Conservation (phyloP, 64 coral and sea anemone genomes). For the Stichodactyla helianthus region DNA sequence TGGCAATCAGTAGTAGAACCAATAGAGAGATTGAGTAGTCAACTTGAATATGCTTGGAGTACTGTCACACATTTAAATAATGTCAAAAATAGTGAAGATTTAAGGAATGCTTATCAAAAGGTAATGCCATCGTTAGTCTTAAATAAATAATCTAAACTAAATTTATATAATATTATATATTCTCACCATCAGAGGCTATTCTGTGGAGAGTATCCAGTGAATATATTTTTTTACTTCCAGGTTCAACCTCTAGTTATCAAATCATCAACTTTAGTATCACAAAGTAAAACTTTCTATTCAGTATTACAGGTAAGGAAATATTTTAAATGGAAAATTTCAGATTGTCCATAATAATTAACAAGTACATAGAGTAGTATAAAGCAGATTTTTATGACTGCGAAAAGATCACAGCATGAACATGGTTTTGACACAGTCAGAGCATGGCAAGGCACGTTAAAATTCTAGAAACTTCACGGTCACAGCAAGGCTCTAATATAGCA, state of each 20-base stretch:
- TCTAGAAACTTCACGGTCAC: no score
- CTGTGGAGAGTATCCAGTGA: not conserved
- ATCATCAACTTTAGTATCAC: slow-evolving; percentile 61
- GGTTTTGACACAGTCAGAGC: no score
- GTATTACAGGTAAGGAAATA: slow-evolving; percentile 48
- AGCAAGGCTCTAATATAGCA: no score
- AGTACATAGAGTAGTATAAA: no score
- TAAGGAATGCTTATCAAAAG: slow-evolving; percentile 77
- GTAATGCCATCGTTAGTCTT: not conserved
- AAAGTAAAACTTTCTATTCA: slow-evolving; percentile 65
- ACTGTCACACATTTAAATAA: slow-evolving; percentile 78
- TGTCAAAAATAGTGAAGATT: slow-evolving; percentile 65
- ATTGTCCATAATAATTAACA: no score
- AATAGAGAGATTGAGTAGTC: slow-evolving; percentile 51
- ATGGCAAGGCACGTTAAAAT: no score
- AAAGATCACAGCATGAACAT: no score
- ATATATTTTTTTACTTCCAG: not conserved
- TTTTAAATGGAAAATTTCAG: not conserved
- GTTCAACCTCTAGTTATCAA: slow-evolving; percentile 70
- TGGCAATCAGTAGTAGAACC: slow-evolving; percentile 78
- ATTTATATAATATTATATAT: not conserved
- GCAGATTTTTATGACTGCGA: no score
- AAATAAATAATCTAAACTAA: not conserved
- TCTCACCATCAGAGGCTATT: not conserved
- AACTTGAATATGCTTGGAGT: slow-evolving; percentile 83